phyloP scores from a whole-genome alignment of 2,888 invertebrate species.

The Caenorhabditis sp. region DNA sequence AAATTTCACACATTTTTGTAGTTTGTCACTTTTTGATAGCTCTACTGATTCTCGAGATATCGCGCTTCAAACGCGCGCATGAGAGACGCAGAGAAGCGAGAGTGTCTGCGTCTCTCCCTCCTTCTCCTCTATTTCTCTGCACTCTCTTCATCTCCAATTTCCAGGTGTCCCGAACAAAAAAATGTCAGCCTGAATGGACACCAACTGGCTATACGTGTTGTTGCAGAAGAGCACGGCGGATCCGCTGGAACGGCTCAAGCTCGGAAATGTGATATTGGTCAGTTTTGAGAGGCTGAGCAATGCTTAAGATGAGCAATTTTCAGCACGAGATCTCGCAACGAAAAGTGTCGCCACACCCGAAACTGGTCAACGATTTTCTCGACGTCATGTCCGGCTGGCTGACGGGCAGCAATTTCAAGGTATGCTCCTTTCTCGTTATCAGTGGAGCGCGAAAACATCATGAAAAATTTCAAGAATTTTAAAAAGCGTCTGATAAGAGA shows the following conservation, averaged over 20 bases:
- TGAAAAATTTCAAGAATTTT: slow-evolving; percentile 26
- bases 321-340: slow-evolving; percentile 60
- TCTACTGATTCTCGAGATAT: background rate
- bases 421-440: slow-evolving; percentile 28
- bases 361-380: slow-evolving; percentile 63
- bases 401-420: slow-evolving; percentile 65
- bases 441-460: background rate
- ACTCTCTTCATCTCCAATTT: slow-evolving; percentile 9
- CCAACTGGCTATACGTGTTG: slow-evolving; percentile 59
- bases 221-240: slow-evolving; percentile 55
- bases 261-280: slow-evolving; percentile 63
- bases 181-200: slow-evolving; percentile 52
- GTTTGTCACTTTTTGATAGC: no score
- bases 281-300: background rate
- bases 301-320: background rate
- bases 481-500: background rate
- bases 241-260: slow-evolving; percentile 62
- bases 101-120: background rate
- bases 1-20: no score
- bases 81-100: background rate
- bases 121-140: background rate
- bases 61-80: background rate
- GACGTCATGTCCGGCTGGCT: slow-evolving; percentile 65
- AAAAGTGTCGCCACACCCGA: slow-evolving; percentile 59
- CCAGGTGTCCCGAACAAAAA: background rate